Base-by-base conservation (phyloP, 2,888 invertebrate genomes). In the Linyphia triangularis region DNA sequence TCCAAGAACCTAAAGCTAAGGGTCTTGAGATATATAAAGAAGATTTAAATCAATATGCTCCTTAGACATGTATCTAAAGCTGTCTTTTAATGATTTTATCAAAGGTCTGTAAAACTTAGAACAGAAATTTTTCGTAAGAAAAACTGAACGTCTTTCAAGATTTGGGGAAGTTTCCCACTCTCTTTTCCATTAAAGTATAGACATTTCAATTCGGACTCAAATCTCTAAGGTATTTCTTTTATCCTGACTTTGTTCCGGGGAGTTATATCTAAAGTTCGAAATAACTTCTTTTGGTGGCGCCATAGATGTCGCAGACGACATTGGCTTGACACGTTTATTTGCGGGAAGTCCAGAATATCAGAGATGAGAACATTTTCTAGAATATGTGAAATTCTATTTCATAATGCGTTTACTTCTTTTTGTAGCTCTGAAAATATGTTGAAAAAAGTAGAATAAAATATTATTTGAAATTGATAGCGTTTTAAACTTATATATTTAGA, bases 31-130 rank as follows among this genome's bases (percentile, higher is more conserved):
- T 24, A 61, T 13, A 61, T 9, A 61, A 61, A 61, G 26, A 0
- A 61, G 24, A 61, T 61, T 10, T 51, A 5, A 57, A 13, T 24
- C 24, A 24, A 61, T 61, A 61, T 10, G 10, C 16, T 19, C 13
- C 61, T 61, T 61, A n/a, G 10, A 61, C n/a, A 13, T 51, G 51
- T 51, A 13, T 33, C 19, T 22, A 67, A 33, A 67, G 30, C 51
- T 33, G 28, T n/a, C 16, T 67, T 33, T 67, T 67, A 67, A 67
- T n/a, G 67, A 67, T 67, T 67, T 67, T 33, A 33, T 67, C 67
- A 33, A 63, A 63, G 30, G 16, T 30, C 2, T 28, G n/a, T 9
- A n/a, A 28, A 67, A 30, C 33, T 67, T 67, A 1, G 33, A 24
- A 24, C 24, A 0, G 16, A n/a, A 51, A 16, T 51, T 16, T 6